phyloP scores from a whole-genome alignment of 2,113 vertebrate species.

The Peromyscus californicus region DNA sequence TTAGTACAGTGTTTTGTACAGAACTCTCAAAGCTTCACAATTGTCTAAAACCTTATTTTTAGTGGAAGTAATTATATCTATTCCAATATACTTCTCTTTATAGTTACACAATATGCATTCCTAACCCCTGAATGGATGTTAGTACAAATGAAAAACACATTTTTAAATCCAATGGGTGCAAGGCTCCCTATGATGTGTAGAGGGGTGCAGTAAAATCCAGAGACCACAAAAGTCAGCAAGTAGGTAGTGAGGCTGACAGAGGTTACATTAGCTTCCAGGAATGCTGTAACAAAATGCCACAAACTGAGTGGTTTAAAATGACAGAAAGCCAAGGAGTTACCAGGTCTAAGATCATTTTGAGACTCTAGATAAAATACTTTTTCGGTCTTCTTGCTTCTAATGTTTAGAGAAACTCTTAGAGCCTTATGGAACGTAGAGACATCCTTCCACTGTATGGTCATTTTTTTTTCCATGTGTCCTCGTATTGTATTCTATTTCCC shows the following conservation, averaged over 20 bases:
- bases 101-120: neutral
- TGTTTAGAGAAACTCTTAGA: neutral
- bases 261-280: neutral
- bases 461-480: neutral
- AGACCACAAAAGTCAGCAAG: neutral
- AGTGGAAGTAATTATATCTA: neutral
- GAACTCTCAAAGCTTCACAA: neutral
- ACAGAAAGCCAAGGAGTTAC: neutral
- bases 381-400: neutral
- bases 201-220: neutral
- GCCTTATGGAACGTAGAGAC: neutral
- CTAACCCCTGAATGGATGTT: neutral
- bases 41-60: neutral
- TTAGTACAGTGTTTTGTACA: neutral
- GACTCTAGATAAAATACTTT: neutral
- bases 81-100: neutral
- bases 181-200: neutral
- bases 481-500: neutral
- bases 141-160: neutral
- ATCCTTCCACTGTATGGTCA: neutral
- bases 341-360: neutral
- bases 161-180: neutral
- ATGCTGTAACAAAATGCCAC: neutral
- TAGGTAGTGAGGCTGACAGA: neutral
- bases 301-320: neutral